Evolutionary conservation across 2,797 vertebrate genomes (phyloP).

Genomic region (Numenius phaeopus): DNA sequence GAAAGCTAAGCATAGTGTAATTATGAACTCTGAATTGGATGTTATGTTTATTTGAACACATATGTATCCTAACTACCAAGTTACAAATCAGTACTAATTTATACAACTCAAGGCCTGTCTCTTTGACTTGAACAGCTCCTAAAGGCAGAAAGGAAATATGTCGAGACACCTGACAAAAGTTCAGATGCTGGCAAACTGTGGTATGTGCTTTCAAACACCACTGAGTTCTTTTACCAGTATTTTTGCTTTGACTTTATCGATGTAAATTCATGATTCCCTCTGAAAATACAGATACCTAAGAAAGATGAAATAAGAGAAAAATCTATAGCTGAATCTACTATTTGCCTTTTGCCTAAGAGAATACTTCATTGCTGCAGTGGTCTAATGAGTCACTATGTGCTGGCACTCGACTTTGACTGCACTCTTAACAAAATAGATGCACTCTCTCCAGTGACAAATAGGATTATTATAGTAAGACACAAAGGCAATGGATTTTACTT

Average conservation of each 20-base stretch:
- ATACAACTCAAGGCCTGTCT: not conserved
- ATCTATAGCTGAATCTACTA: conserved; percentile 21
- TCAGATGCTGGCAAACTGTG: not conserved
- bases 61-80: not conserved
- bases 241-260: not conserved
- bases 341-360: conserved; percentile 25
- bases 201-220: not conserved
- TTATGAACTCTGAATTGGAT: not conserved
- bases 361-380: not conserved
- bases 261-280: not conserved
- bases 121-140: not conserved
- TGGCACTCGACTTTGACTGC: not conserved
- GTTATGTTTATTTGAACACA: not conserved
- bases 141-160: not conserved
- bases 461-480: not conserved
- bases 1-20: not conserved
- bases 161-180: not conserved
- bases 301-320: conserved; percentile 28
- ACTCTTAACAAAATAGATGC: not conserved
- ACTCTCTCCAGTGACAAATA: not conserved
- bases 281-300: conserved; percentile 33
- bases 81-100: conserved; percentile 20
- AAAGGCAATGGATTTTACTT: not conserved
- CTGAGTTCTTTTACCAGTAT: not conserved
- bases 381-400: not conserved